Base-by-base conservation (phyloP, 92 coral and sea anemone species). In the Umimayanthus kanabou region DNA sequence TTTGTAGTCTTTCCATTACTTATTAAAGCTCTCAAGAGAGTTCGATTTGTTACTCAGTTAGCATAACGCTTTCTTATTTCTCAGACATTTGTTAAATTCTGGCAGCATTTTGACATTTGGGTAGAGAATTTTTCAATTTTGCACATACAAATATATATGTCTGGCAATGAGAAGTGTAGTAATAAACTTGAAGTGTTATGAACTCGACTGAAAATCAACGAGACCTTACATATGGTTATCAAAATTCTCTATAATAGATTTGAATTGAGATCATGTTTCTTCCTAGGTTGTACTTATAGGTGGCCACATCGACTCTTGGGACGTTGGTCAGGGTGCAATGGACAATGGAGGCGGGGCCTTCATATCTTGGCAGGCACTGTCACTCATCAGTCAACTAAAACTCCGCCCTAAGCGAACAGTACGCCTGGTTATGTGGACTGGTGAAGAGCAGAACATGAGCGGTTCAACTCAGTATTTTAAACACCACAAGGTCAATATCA, bases 321-420 rank as follows among this genome's bases (percentile, higher is more conserved):
- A 96, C 85, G 98, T 95, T 37, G 99, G 99, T 71, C 95, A 96
- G 78, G 99, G 99, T 18, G 99, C 99, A 15, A 96, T 96, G 99
- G 99, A 96, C 76, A 98, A 96, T 92, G 99, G 99, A 11, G 99
- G 98, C 0, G 99, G 99, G 10, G 99, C 99, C 10, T 96, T 96
- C 86, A 96, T 96, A 28, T 96, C 99, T 23, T 95, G 98, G 98
- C 98, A 96, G 86, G 97, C 92, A 16, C 90, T 96, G 61, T 96
- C 99, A 66, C 90, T 92, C 88, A 89, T 96, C 73, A 94, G 93
- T 13, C 95, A 92, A 33, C 92, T 96, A 2, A 90, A 93, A 23
- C 98, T 94, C 88, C 92, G 94, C 55, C 98, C 98, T 64, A 96
- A 96, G 72, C 95, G 98, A 65, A 96, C 98, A 13, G 92, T 96